Evolutionary conservation across 2,888 invertebrate genomes (phyloP), one percentile per base, ranked within the genome.

Genomic region (Uropetala carovei): DNA sequence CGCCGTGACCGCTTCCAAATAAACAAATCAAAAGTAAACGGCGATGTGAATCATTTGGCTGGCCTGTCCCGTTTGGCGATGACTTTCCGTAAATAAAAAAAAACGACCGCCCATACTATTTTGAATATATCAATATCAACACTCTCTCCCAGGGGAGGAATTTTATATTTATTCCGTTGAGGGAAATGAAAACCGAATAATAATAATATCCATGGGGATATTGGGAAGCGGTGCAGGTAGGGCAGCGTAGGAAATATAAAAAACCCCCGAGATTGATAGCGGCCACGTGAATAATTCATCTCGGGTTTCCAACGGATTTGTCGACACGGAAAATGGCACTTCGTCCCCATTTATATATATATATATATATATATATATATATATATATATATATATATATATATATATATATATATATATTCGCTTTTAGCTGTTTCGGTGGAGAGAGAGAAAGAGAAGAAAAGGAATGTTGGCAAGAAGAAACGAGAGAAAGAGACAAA

Each of bases 81-180:
- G 13, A 27, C 22, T 75, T 75, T 18, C 27, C 22, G 22, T 22
- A 64, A 2, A 64, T 14, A 8, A 75, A 75, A 27, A 75, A 16
- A 75, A 16, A 9, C n/a, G 22, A 75, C 18, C 7, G 27, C 18
- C 22, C 10, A 9, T 8, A 22, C 27, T 27, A 27, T 75, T 75
- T 60, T 75, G 13, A 75, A 75, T 75, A 27, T 27, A 27, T 22
- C 11, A 75, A 75, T 27, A 75, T 75, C 75, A 22, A 7, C 27
- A 4, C 18, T 75, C 22, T 10, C 13, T 22, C 22, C n/a, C n/a
- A n/a, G n/a, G 13, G 22, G 11, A 22, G 4, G 68, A 75, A 22
- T 75, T 75, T 27, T 75, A 27, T 75, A 27, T 75, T 75, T 75
- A 75, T 75, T 68, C 68, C n/a, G 68, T 13, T n/a, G 68, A 75